phyloP scores from a whole-genome alignment of 2,113 vertebrate species.

The Odocoileus hemionus region DNA sequence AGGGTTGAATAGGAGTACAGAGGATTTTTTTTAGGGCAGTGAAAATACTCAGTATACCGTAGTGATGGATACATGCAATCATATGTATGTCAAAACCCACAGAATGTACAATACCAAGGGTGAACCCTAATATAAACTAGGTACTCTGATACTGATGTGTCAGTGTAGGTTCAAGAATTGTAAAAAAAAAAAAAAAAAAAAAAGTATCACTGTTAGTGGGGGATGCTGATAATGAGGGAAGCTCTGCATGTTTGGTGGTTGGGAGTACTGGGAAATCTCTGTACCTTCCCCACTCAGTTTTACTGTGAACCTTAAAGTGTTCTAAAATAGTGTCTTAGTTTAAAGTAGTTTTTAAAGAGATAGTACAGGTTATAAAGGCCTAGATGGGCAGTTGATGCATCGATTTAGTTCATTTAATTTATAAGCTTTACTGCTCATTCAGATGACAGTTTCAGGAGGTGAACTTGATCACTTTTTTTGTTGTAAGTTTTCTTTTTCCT shows the following conservation, averaged over 20 bases:
- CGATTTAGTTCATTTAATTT: background rate
- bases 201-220: background rate
- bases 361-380: background rate
- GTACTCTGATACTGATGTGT: background rate
- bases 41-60: background rate
- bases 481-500: background rate
- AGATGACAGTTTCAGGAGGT: background rate
- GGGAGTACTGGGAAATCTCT: background rate
- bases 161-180: background rate
- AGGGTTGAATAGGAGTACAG: background rate
- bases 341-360: background rate
- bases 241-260: too few species aligned
- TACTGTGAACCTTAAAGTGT: background rate
- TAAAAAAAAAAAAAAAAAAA: background rate
- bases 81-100: background rate
- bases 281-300: background rate
- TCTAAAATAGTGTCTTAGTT: background rate
- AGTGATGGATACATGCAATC: too few species aligned
- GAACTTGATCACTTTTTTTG: background rate
- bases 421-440: background rate
- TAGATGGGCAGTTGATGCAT: background rate
- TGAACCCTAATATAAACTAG: background rate
- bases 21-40: background rate
- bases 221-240: background rate
- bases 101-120: background rate